These are phyloP conservation scores for Drosophila gunungcola DNA, from an alignment of 1,140 invertebrate species.

Conservation along the genomic window DNA sequence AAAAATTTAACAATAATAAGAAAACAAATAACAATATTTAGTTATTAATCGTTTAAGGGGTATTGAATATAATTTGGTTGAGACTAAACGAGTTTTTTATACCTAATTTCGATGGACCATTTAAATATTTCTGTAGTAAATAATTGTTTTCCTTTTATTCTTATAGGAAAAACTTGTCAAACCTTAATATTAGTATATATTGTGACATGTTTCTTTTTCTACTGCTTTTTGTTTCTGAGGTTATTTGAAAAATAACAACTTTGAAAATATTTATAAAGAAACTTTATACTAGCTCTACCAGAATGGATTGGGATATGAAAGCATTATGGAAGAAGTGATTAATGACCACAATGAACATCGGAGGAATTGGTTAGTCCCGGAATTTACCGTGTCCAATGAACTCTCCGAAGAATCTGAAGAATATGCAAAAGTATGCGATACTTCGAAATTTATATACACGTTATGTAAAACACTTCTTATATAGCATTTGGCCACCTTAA, in stretches of 20 bases:
- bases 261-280: neutral
- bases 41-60: no score
- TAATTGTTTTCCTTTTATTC: no score
- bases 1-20: no score
- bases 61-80: no score
- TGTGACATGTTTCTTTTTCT: neutral
- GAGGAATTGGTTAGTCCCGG: neutral
- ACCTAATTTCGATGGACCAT: no score
- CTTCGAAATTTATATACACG: no score
- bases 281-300: neutral
- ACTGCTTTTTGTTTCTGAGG: neutral
- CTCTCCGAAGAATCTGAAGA: neutral
- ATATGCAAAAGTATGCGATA: neutral
- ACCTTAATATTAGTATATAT: neutral
- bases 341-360: neutral
- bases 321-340: neutral
- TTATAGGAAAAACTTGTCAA: no score
- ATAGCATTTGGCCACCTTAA: neutral
- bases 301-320: neutral
- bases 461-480: neutral
- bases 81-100: no score
- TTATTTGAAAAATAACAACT: neutral
- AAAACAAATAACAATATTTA: no score
- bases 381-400: neutral
- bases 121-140: no score